Base-by-base conservation (phyloP, 2,797 vertebrate genomes). In the Mormyrops attenuatus region DNA sequence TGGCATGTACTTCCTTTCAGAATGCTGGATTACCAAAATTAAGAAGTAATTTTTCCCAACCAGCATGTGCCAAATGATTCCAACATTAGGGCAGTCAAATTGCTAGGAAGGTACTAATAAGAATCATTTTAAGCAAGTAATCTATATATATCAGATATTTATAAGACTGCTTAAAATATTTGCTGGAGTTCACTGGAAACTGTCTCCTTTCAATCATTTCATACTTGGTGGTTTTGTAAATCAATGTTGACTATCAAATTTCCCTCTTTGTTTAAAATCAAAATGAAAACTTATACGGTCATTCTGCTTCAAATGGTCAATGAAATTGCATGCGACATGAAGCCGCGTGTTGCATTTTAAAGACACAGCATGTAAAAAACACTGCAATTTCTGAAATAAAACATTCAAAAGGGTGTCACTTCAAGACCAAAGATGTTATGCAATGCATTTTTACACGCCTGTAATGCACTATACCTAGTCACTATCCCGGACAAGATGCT, bases 291-390 rank as follows among this genome's bases (percentile, higher is more conserved):
- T 82, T 47, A 82, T 47, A 80, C 38, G 38, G 41, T 82, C 9
- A 82, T 3, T 47, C 41, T 82, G 20, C 77, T 82, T 82, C 77
- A 82, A 82, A 82, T n/a, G 8, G 77, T 82, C 77, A 82, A n/a
- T 47, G 77, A 82, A 82, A 82, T 82, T 22, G 8, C 30, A 82
- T 9, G 77, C n/a, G 77, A 82, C 41, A 22, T 82, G 41, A 22
- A 82, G 41, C 7, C 41, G 0, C 41, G 20, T 82, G 11, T 82
- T n/a, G 20, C 8, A 1, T 47, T 82, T 47, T 47, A 82, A 44
- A 82, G 41, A 82, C 77, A 82, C 77, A 47, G 77, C 77, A 47
- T 44, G 77, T 82, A 44, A 44, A 82, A 82, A 82, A 82, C 38
- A 47, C 41, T 82, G 30, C 17, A 47, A 82, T 82, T 47, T 47